Conservation (phyloP, 2,888 invertebrate species). For the Agapostemon virescens region DNA sequence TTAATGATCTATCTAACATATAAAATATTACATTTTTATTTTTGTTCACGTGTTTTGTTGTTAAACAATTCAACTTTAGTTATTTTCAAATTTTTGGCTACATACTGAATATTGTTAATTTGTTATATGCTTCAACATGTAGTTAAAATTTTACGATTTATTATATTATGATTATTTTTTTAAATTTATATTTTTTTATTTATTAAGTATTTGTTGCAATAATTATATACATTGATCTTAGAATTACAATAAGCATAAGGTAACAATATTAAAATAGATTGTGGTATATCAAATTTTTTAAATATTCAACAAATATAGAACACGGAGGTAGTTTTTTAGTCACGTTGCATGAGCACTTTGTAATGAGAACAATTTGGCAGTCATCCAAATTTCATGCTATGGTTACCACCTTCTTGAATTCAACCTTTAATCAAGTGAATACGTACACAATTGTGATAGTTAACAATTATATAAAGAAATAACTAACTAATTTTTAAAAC, state of each 20-base stretch:
- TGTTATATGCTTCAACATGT: not conserved
- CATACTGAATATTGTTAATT: constrained; percentile 8
- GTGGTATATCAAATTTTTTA: constrained; percentile 9
- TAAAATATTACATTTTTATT: not conserved
- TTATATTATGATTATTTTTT: not conserved
- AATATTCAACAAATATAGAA: constrained; percentile 29
- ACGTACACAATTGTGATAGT: not conserved
- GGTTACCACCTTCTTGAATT: constrained; percentile 27
- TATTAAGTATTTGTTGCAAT: not conserved
- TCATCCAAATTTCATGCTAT: constrained; percentile 52
- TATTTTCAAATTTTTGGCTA: not conserved
- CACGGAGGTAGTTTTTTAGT: constrained; percentile 24
- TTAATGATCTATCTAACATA: not conserved
- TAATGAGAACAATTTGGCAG: constrained; percentile 65
- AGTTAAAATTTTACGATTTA: constrained; percentile 4
- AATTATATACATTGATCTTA: not conserved
- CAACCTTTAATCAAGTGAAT: constrained; percentile 33
- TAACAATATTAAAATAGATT: not conserved
- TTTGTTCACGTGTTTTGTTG: not conserved
- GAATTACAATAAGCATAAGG: not conserved
- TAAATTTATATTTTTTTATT: not conserved
- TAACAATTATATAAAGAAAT: not conserved
- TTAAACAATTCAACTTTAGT: not conserved
- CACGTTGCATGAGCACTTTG: constrained; percentile 41
- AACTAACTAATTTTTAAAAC: not conserved